Conservation (phyloP, 2,797 vertebrate species). For the Leptoclinus maculatus region DNA sequence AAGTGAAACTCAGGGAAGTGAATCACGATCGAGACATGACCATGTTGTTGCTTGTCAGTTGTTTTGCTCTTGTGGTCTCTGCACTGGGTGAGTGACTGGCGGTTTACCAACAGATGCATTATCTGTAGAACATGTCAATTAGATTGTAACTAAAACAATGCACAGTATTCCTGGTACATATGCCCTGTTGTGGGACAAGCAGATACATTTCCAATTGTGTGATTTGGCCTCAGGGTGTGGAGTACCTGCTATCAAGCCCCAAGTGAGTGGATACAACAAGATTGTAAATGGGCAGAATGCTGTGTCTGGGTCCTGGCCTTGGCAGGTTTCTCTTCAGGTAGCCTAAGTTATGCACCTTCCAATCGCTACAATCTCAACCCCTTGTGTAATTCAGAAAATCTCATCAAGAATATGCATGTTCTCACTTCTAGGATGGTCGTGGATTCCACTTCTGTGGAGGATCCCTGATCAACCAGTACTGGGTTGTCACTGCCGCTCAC, state of each 20-base stretch:
- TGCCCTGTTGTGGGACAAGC: not conserved
- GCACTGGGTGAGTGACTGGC: constrained; percentile 79
- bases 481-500: constrained; percentile 91
- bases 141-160: no score
- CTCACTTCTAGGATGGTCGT: constrained; percentile 71
- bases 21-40: constrained; percentile 43
- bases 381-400: not conserved
- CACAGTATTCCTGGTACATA: no score
- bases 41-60: constrained; percentile 85
- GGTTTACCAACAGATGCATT: fast-evolving
- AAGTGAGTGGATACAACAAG: constrained; percentile 83
- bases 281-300: constrained; percentile 90
- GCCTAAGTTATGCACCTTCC: not conserved
- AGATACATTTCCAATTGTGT: constrained; percentile 13
- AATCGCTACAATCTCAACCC: not conserved
- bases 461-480: constrained; percentile 87
- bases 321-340: constrained; percentile 94
- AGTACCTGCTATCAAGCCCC: constrained; percentile 84
- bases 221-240: constrained; percentile 84
- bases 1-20: constrained; percentile 5
- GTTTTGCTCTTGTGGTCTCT: constrained; percentile 84
- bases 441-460: constrained; percentile 91
- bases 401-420: not conserved
- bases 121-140: not conserved
- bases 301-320: constrained; percentile 91